Conservation (phyloP, 2,797 vertebrate genomes). For the Neosilurus hyrtlii region DNA sequence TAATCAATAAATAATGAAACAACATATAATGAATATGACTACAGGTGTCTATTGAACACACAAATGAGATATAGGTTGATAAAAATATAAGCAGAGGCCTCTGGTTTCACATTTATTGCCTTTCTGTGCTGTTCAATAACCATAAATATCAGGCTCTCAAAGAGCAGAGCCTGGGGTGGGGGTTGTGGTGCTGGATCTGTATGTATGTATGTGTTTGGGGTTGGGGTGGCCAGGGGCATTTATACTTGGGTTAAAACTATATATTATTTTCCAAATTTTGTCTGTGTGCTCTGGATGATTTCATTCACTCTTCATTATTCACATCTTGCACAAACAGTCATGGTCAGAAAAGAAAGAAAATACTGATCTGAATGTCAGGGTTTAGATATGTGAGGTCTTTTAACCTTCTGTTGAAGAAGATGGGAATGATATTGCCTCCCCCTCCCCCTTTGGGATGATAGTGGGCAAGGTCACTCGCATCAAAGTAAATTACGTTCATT, state of each 20-base stretch:
- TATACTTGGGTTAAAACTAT: slow-evolving; percentile 45
- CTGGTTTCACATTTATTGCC: slow-evolving; percentile 46
- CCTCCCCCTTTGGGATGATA: background rate
- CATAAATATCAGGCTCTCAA: slow-evolving; percentile 41
- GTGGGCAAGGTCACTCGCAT: slow-evolving; percentile 9
- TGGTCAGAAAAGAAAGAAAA: background rate
- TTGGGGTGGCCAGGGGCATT: background rate
- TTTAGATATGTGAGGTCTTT: background rate
- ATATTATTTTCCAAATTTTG: slow-evolving; percentile 55
- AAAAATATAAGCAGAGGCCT: slow-evolving; percentile 7
- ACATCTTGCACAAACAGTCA: background rate
- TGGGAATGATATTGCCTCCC: background rate
- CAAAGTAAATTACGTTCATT: slow-evolving; percentile 21
- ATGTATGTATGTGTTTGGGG: background rate
- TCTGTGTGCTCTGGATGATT: slow-evolving; percentile 54
- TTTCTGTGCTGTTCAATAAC: slow-evolving; percentile 3
- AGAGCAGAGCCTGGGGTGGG: slow-evolving; percentile 14
- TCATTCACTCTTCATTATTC: background rate
- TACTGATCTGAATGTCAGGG: background rate
- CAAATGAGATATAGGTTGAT: slow-evolving; percentile 34
- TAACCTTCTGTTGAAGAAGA: background rate
- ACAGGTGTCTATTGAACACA: slow-evolving; percentile 45
- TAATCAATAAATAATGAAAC: background rate
- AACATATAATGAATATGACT: background rate
- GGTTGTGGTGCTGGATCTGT: background rate